Base-by-base conservation (phyloP, 2,888 invertebrate species). In the Bursaphelenchus okinawaensis region DNA sequence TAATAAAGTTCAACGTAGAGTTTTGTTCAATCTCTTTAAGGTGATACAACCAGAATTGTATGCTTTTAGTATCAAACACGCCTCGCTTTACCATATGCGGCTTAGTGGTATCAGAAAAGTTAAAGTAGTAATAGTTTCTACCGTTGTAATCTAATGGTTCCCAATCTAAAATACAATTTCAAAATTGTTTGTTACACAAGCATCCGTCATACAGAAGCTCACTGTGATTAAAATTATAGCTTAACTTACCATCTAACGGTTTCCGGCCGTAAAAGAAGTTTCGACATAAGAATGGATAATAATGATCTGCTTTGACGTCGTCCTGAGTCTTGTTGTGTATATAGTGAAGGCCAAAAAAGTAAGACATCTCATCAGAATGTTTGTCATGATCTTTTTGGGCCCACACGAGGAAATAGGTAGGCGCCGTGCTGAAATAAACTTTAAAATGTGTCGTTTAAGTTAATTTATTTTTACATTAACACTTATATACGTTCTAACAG, bases 31-130 rank as follows among this genome's bases (percentile, higher is more conserved):
- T 23, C 50, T 59, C 4, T 12, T 31, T 50, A 1, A 60, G 24
- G 16, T 54, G 50, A 19, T 54, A 23, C 1, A 59, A 7, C 60
- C 60, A 59, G 9, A 59, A 52, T 9, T 26, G n/a, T 50, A 59
- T 50, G 19, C 16, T 1, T 4, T 26, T 24, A 19, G 20, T 12
- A 4, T 56, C 60, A 50, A 55, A 59, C 3, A 40, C 40, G 3
- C 40, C 40, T 12, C n/a, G 12, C 40, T 6, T 40, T 1, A 40
- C 40, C 40, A 40, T 40, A 4, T 40, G 40, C 40, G 40, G 40
- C 1, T 12, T 40, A 16, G 12, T n/a, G 3, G 12, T n/a, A n/a
- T n/a, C 40, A n/a, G 1, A 1, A 6, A 40, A 40, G 40, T 40
- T 40, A n/a, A 40, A 40, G 40, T 40, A 40, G n/a, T 40, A 40